These are phyloP conservation scores for Cyclargus thomasi DNA, from an alignment of 1,140 invertebrate species.

Conservation along the genomic window DNA sequence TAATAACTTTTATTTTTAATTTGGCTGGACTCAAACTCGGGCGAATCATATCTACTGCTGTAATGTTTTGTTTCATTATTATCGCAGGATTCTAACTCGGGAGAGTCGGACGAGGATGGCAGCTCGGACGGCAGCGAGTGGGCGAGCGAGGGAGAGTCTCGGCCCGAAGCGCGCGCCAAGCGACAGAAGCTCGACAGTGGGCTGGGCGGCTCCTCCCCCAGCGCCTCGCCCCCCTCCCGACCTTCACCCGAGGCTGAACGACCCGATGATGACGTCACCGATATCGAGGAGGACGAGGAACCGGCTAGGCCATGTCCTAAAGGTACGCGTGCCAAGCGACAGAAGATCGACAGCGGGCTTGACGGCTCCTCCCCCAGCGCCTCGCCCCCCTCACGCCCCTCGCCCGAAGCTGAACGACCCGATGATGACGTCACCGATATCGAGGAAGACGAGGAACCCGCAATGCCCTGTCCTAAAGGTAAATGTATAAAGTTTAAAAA, in stretches of 20 bases:
- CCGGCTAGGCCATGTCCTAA: not conserved
- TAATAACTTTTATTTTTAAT: too few relatives aligned
- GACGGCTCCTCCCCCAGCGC: constrained; percentile 35
- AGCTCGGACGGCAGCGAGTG: constrained; percentile 25
- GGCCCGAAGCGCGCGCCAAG: constrained; percentile 48
- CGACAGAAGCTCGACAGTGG: constrained; percentile 78
- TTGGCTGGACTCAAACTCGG: too few relatives aligned
- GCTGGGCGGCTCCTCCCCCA: constrained; percentile 45
- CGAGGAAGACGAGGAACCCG: not conserved
- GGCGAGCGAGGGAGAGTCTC: constrained; percentile 25
- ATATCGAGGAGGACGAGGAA: constrained; percentile 1
- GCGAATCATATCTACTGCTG: too few relatives aligned
- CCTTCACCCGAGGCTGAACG: not conserved
- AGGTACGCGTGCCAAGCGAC: constrained; percentile 54
- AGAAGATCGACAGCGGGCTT: constrained; percentile 78
- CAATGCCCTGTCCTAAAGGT: not conserved
- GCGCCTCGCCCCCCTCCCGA: constrained; percentile 12
- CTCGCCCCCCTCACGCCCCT: not conserved
- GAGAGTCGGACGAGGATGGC: not conserved
- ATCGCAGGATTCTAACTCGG: not conserved
- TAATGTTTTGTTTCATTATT: not conserved
- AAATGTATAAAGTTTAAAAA: not conserved
- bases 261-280: constrained; percentile 6
- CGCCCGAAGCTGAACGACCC: too few relatives aligned
- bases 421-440: constrained; percentile 11